phyloP scores from a whole-genome alignment of 1,140 invertebrate genomes.

The Trinorchestia longiramus region DNA sequence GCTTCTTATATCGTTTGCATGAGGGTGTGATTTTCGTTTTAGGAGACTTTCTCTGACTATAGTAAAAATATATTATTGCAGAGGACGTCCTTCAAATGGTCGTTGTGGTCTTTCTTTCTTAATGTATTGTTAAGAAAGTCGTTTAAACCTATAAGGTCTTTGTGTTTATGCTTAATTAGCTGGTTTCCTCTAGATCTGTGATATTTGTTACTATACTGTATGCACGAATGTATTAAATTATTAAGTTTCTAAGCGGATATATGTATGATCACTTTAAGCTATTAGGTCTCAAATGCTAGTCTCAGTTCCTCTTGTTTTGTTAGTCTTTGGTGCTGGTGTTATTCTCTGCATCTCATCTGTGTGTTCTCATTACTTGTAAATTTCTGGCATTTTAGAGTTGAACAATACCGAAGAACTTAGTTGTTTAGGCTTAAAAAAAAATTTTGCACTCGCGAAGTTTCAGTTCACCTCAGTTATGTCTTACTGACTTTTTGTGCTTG shows the following conservation, averaged over 20 bases:
- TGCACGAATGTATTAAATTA: slow-evolving; percentile 19
- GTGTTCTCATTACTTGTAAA: not conserved
- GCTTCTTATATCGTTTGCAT: not conserved
- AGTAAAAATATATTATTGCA: not conserved
- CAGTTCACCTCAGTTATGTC: not conserved
- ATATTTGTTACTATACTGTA: slow-evolving; percentile 51
- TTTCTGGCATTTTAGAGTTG: not conserved
- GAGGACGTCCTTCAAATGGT: not conserved
- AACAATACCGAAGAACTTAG: not conserved
- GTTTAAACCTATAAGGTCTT: not conserved
- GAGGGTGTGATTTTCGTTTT: not conserved
- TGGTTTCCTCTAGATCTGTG: slow-evolving; percentile 42
- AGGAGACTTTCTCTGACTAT: not conserved
- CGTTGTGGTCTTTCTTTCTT: not conserved
- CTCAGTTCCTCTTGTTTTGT: not conserved
- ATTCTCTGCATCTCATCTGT: not conserved
- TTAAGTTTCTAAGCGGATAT: not conserved
- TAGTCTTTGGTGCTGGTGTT: not conserved
- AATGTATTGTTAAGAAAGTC: not conserved
- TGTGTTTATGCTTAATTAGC: not conserved
- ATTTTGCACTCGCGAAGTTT: not conserved
- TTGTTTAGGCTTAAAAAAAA: not conserved
- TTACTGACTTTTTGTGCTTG: not conserved
- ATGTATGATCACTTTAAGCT: not conserved
- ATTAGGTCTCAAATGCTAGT: slow-evolving; percentile 22